phyloP scores from a whole-genome alignment of 2,888 invertebrate species.

The Lepidocyrtoides sp. region DNA sequence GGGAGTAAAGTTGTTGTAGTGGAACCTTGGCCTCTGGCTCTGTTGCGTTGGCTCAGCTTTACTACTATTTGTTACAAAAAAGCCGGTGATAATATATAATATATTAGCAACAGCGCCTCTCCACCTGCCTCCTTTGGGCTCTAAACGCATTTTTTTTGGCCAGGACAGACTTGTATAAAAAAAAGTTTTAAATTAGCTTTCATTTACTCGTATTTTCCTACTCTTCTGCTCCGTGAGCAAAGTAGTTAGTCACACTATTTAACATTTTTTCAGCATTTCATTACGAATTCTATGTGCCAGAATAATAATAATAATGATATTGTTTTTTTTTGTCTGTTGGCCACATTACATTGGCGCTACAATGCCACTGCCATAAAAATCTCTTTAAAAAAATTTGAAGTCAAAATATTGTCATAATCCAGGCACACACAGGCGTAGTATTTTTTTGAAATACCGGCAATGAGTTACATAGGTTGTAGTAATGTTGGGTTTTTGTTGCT shows the following conservation, averaged over 20 bases:
- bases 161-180: background rate
- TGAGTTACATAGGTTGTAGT: too few relatives aligned
- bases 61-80: conserved; percentile 15
- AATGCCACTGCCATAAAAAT: background rate
- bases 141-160: background rate
- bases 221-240: background rate
- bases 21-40: conserved; percentile 60
- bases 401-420: background rate
- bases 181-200: background rate
- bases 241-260: conserved; percentile 38
- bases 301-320: background rate
- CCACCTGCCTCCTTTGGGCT: conserved; percentile 24
- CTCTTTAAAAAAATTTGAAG: background rate
- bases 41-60: background rate
- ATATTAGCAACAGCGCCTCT: background rate
- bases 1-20: too few relatives aligned
- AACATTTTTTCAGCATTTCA: conserved; percentile 38
- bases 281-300: background rate
- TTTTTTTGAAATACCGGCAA: background rate
- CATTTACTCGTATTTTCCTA: background rate
- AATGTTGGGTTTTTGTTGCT: background rate
- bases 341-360: background rate
- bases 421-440: too few relatives aligned
- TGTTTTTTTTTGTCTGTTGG: background rate
- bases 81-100: background rate